Percentiles rank a stretch among this genome's conserved stretches.
Evolutionary conservation across 2,888 invertebrate species (phyloP).

Genomic region (Tanytarsus gracilentus): DNA sequence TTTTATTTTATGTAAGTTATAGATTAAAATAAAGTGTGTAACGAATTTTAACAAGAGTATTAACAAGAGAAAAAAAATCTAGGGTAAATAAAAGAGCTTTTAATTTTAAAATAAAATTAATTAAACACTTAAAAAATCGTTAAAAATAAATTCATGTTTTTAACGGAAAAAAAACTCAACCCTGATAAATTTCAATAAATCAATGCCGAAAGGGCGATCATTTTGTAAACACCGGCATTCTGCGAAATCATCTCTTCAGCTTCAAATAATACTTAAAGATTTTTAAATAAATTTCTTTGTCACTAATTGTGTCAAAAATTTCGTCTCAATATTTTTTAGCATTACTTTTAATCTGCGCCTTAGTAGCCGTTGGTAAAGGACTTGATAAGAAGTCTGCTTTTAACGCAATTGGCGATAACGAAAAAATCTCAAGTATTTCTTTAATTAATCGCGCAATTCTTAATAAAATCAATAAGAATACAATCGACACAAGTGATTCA

Average conservation of each 20-base stretch:
- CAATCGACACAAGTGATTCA: slow-evolving; percentile 3
- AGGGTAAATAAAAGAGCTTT: too few species aligned
- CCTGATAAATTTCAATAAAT: too few species aligned
- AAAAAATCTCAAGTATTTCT: slow-evolving; percentile 13
- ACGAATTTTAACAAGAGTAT: background rate
- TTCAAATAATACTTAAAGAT: too few species aligned
- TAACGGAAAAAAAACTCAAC: too few species aligned
- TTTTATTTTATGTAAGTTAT: slow-evolving; percentile 21
- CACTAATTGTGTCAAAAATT: too few species aligned
- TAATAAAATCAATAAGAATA: slow-evolving; percentile 3
- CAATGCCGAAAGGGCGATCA: too few species aligned
- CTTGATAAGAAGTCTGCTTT: background rate
- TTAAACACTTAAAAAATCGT: too few species aligned
- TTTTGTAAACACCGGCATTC: too few species aligned
- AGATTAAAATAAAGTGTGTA: background rate
- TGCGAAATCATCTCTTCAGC: too few species aligned
- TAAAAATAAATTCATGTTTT: too few species aligned
- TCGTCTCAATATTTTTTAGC: background rate
- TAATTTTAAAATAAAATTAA: too few species aligned
- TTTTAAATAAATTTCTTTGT: too few species aligned
- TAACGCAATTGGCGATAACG: background rate
- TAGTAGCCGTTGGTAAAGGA: slow-evolving; percentile 14
- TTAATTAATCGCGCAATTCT: slow-evolving; percentile 11
- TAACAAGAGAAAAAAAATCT: background rate
- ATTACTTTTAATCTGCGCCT: slow-evolving; percentile 13